These are phyloP conservation scores for human DNA, from an alignment of 2,113 vertebrate species.

Conservation along the genomic window DNA sequence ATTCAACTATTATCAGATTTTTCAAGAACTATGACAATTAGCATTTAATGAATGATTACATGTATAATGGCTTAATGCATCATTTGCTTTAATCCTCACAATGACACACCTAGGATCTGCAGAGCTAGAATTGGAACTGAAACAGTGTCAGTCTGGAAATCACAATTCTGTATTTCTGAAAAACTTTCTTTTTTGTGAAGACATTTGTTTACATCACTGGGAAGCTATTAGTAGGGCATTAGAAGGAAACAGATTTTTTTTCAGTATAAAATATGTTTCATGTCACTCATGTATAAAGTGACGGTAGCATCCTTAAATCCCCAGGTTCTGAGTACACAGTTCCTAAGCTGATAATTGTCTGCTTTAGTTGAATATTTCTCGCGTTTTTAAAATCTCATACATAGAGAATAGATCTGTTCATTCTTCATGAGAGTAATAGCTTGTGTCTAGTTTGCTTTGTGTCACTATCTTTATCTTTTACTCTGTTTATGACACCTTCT, in stretches of 20 bases:
- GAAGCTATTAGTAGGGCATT: neutral
- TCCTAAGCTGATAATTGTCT: neutral
- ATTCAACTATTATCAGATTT: neutral
- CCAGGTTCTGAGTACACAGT: neutral
- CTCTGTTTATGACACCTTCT: neutral
- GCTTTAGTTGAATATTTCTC: neutral
- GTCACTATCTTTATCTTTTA: neutral
- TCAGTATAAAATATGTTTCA: neutral
- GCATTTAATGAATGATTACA: neutral
- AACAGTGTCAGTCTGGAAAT: neutral
- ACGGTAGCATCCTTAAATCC: neutral
- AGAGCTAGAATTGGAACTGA: neutral
- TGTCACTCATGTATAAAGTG: neutral
- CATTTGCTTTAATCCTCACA: neutral
- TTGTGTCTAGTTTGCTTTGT: neutral
- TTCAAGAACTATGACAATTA: neutral
- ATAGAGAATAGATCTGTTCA: neutral
- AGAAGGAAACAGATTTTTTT: too few relatives aligned
- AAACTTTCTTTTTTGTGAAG: neutral
- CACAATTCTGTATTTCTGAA: neutral
- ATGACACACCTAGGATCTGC: neutral
- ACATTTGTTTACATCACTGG: neutral
- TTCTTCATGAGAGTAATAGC: neutral
- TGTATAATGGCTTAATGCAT: neutral
- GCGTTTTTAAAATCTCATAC: neutral